phyloP scores from a whole-genome alignment of 2,113 vertebrate species.

The Bolborhynchus lineola region DNA sequence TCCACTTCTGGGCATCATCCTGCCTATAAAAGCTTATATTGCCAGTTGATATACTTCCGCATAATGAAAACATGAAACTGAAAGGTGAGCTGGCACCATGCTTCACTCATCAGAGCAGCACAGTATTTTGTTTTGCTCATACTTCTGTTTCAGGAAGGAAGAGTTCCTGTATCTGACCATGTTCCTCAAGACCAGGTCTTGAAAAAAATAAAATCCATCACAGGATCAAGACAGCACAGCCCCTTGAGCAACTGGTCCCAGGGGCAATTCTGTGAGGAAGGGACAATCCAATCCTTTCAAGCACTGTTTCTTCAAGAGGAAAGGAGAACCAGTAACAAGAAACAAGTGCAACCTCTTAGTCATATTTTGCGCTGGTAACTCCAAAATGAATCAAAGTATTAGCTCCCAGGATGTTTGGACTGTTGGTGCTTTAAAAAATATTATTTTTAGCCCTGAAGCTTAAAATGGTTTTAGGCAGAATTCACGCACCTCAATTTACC shows the following conservation, averaged over 20 bases:
- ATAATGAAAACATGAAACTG: neutral
- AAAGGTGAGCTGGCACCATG: neutral
- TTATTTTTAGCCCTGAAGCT: neutral
- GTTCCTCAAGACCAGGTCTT: neutral
- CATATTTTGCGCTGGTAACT: neutral
- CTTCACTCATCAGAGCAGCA: neutral
- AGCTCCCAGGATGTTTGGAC: neutral
- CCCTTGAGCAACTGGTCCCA: neutral
- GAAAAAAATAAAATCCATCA: neutral
- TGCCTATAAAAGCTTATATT: neutral
- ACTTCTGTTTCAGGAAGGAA: neutral
- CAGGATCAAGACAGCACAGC: fast-evolving
- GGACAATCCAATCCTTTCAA: neutral
- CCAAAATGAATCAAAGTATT: neutral
- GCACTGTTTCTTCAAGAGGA: neutral
- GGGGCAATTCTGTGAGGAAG: neutral
- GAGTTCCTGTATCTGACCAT: neutral
- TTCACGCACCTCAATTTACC: neutral
- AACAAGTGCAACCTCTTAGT: no score
- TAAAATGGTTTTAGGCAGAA: neutral
- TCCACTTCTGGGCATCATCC: no score
- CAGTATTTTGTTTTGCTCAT: neutral
- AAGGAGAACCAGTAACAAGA: neutral
- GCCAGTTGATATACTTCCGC: neutral
- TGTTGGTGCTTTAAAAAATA: neutral